phyloP scores from a whole-genome alignment of 1,140 invertebrate species.

The Sycobia sp. region DNA sequence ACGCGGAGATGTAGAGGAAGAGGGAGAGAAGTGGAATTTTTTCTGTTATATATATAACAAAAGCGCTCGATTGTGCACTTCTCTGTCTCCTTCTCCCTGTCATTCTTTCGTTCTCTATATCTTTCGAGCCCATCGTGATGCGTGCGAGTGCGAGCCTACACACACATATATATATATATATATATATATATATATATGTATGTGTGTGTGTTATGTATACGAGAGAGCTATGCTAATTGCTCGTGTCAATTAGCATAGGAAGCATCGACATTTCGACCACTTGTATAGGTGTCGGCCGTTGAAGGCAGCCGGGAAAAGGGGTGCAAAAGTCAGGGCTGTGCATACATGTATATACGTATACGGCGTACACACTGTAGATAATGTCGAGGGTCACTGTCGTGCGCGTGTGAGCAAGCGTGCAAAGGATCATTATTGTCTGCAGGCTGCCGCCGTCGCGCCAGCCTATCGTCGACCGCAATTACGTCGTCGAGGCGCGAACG shows the following conservation, averaged over 20 bases:
- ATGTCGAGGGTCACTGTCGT: constrained; percentile 43
- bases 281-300: constrained; percentile 36
- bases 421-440: too few relatives aligned
- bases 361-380: constrained; percentile 1
- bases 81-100: too few relatives aligned
- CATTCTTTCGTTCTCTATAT: too few relatives aligned
- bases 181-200: too few relatives aligned
- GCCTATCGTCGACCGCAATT: constrained; percentile 59
- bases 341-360: too few relatives aligned
- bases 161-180: too few relatives aligned
- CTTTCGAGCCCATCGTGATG: too few relatives aligned
- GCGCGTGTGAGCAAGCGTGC: too few relatives aligned
- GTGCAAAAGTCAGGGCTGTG: constrained; percentile 47
- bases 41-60: too few relatives aligned
- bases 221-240: constrained; percentile 59
- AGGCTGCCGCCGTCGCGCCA: too few relatives aligned
- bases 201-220: too few relatives aligned
- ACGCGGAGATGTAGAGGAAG: not conserved
- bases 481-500: constrained; percentile 40
- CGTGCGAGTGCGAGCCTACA: not conserved
- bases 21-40: not conserved
- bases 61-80: too few relatives aligned
- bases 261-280: constrained; percentile 48
- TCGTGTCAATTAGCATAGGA: constrained; percentile 58
- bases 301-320: constrained; percentile 40